Evolutionary conservation across 1,140 invertebrate genomes (phyloP), one percentile per base, ranked within the genome.

Genomic region (Lordiphosa clarofinis): DNA sequence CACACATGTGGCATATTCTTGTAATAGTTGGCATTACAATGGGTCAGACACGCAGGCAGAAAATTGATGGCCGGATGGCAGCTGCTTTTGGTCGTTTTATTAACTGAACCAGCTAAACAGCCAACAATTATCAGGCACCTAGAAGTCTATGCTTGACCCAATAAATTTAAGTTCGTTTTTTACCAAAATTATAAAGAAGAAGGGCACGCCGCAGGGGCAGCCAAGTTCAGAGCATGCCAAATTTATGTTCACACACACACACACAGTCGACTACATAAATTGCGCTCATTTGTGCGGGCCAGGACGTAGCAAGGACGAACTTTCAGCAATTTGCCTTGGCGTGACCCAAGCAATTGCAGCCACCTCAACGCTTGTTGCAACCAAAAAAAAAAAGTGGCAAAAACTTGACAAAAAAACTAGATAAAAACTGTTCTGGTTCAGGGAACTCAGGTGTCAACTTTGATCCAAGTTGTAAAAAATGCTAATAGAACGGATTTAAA

Each of bases 241-340:
- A 61, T 69, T 61, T 69, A 69, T 70, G 55, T 57, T 62, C 42
- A 21, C 58, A 61, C 33, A 37, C 13, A 50, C 42, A 33, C 19
- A 44, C 28, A 35, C 8, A 68, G 63, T 59, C 48, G 43, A 55
- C 63, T 68, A 65, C 65, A 68, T 67, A 68, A 68, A 68, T 68
- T 68, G 65, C 35, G 55, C 65, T 68, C 55, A 67, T 55, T 68
- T 68, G 48, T 69, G 65, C n/a, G 44, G n/a, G n/a, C n/a, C n/a
- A n/a, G n/a, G n/a, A n/a, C n/a, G n/a, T n/a, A n/a, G 33, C 59
- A 56, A 56, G 38, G 65, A 61, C 66, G 8, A 69, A 69, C 46
- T 69, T 69, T 69, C 50, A 67, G 56, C 66, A 69, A 69, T 69
- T 69, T 69, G 66, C 64, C 66, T 56, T 52, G 65, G 39, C 66